Evolutionary conservation across 1,140 invertebrate species (phyloP).

Genomic region (Watersipora subatra): DNA sequence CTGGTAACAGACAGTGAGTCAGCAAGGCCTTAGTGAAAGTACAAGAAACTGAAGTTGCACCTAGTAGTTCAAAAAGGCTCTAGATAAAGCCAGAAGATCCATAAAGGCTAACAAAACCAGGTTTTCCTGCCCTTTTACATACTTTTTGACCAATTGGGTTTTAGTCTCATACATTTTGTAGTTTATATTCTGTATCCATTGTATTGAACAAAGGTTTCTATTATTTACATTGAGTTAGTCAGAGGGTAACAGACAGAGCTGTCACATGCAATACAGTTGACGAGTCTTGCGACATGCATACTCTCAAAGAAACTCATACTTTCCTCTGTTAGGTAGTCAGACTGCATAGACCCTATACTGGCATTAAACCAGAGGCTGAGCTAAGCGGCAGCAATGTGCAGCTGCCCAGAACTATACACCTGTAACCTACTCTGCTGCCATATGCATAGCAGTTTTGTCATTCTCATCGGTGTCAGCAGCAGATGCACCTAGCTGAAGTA

Average conservation of each 20-base stretch:
- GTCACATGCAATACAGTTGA: not conserved
- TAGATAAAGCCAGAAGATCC: too few relatives aligned
- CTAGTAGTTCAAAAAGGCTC: too few relatives aligned
- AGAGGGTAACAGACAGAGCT: not conserved
- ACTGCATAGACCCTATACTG: not conserved
- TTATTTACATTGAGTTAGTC: too few relatives aligned
- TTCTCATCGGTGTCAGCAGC: not conserved
- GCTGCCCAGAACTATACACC: not conserved
- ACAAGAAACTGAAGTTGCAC: too few relatives aligned
- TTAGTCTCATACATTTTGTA: too few relatives aligned
- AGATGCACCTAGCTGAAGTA: not conserved
- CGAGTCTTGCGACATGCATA: not conserved
- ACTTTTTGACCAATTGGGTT: too few relatives aligned
- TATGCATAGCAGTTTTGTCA: not conserved
- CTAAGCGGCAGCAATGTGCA: not conserved
- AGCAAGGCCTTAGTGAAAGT: too few relatives aligned
- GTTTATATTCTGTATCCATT: too few relatives aligned
- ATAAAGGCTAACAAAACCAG: too few relatives aligned
- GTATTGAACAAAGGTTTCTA: too few relatives aligned
- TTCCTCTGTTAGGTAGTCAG: not conserved
- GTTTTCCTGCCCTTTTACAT: too few relatives aligned
- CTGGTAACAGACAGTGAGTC: too few relatives aligned
- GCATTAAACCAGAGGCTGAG: not conserved
- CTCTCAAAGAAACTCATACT: not conserved
- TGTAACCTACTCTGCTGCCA: not conserved